Base-by-base conservation (phyloP, 2,888 invertebrate species). In the Rhamphomyia laevipes region DNA sequence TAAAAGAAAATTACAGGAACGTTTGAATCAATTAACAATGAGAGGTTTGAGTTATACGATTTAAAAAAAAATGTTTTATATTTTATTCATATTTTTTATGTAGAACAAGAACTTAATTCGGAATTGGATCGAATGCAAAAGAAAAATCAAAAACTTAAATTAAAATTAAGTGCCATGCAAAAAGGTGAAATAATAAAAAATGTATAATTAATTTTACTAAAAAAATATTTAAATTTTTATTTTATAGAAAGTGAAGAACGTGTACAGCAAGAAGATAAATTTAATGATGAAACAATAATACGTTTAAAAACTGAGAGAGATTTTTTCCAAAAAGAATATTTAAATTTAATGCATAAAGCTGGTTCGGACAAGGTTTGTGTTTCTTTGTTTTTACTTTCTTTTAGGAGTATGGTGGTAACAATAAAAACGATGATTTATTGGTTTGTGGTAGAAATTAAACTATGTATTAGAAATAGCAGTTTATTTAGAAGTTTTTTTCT, bases 11-110 rank as follows among this genome's bases (percentile, higher is more conserved):
- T 63, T 79, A 51, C 74, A 73, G 23, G 75, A 79, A 58, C 72
- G 70, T 53, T 66, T 81, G 13, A 79, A 75, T 68, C 75, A 74
- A 61, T 76, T 75, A 61, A 81, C 75, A 55, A 69, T 75, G 58
- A 80, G 76, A 53, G 84, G 76, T 75, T 71, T 27, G 23, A 27
- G 9, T 27, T 27, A 27, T 7, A 4, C 9, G 9, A 27, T 27
- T 27, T 27, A 7, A 27, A 27, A 7, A 5, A 6, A 27, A 6
- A n/a, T n/a, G 2, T 27, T 27, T 27, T 2, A 9, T 21, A 21
- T 4, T 21, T 7, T 27, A 27, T 6, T 27, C 13, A 15, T 16
- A 10, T 43, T 15, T n/a, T 41, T 18, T 41, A 69, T 68, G 63
- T 64, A 64, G 76, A 73, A 61, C 68, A 72, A 43, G 63, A 68